phyloP scores from a whole-genome alignment of 92 coral and sea anemone genomes.

The Palythoa grandis region DNA sequence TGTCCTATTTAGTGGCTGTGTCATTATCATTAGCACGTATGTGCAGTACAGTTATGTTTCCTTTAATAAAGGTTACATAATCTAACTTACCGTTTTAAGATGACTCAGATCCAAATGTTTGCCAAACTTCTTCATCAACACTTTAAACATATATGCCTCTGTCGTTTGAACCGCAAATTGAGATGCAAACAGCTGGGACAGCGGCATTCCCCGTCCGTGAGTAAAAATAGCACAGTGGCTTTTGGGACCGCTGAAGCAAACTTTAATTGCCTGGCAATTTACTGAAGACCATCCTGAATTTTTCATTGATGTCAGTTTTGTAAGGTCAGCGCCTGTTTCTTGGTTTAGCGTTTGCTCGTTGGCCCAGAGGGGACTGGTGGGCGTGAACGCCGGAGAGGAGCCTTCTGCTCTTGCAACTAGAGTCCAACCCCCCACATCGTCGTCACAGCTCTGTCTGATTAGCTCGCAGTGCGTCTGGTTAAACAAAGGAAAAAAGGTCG shows the following conservation, averaged over 20 bases:
- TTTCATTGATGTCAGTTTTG: slow-evolving; percentile 90
- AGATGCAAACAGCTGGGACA: slow-evolving; percentile 80
- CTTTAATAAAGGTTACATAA: not conserved
- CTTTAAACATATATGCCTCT: slow-evolving; percentile 84
- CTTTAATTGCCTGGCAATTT: slow-evolving; percentile 68
- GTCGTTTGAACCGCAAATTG: slow-evolving; percentile 91
- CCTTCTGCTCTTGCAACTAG: slow-evolving; percentile 94
- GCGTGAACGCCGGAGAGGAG: slow-evolving; percentile 90
- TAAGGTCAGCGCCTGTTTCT: slow-evolving; percentile 86
- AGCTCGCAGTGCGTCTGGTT: slow-evolving; percentile 91
- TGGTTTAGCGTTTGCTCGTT: slow-evolving; percentile 83
- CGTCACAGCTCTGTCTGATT: slow-evolving; percentile 63
- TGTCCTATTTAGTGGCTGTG: too few species aligned
- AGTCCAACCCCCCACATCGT: slow-evolving; percentile 91
- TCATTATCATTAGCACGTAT: too few species aligned
- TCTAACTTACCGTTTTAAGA: slow-evolving; percentile 77
- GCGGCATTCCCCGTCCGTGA: slow-evolving; percentile 74
- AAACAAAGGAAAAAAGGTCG: not conserved
- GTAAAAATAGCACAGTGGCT: slow-evolving; percentile 95
- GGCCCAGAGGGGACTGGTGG: slow-evolving; percentile 93
- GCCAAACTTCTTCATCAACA: slow-evolving; percentile 86
- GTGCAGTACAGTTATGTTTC: too few species aligned
- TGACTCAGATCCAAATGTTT: slow-evolving; percentile 87
- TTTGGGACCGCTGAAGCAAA: slow-evolving; percentile 93
- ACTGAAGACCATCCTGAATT: slow-evolving; percentile 95